These are phyloP conservation scores for Chrysotoxum bicinctum DNA, from an alignment of 2,888 invertebrate genomes.

Conservation along the genomic window DNA sequence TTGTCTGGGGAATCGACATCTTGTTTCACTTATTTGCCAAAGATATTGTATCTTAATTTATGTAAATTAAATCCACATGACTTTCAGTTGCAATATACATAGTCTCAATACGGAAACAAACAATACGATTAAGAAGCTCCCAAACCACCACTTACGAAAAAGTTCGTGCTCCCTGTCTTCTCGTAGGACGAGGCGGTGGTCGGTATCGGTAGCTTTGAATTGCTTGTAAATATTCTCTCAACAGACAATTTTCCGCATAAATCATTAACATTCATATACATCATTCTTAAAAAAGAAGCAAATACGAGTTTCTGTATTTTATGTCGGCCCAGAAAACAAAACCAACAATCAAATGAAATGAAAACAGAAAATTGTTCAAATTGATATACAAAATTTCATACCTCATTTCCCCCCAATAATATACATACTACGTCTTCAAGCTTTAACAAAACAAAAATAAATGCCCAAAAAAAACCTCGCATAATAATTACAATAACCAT, in stretches of 20 bases:
- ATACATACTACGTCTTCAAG: background rate
- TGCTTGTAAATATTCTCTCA: background rate
- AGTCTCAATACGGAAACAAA: background rate
- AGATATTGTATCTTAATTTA: background rate
- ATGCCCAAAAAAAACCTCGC: conserved; percentile 11
- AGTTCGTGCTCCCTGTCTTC: background rate
- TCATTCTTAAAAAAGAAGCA: background rate
- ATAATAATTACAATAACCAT: conserved; percentile 15
- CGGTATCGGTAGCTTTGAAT: background rate
- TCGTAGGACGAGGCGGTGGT: background rate
- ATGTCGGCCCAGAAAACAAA: background rate
- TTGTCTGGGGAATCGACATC: too few relatives aligned
- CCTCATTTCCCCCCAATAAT: background rate
- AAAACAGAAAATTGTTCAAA: background rate
- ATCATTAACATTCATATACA: conserved; percentile 45
- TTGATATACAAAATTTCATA: conserved; percentile 16
- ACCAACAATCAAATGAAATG: background rate
- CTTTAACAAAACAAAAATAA: background rate
- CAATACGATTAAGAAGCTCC: background rate
- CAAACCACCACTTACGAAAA: background rate
- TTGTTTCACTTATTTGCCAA: background rate
- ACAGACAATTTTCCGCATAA: conserved; percentile 26
- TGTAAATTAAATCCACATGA: background rate
- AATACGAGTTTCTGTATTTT: too few relatives aligned
- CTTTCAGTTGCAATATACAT: background rate